Conservation (phyloP, 2,113 vertebrate genomes). For the Gobius niger region DNA sequence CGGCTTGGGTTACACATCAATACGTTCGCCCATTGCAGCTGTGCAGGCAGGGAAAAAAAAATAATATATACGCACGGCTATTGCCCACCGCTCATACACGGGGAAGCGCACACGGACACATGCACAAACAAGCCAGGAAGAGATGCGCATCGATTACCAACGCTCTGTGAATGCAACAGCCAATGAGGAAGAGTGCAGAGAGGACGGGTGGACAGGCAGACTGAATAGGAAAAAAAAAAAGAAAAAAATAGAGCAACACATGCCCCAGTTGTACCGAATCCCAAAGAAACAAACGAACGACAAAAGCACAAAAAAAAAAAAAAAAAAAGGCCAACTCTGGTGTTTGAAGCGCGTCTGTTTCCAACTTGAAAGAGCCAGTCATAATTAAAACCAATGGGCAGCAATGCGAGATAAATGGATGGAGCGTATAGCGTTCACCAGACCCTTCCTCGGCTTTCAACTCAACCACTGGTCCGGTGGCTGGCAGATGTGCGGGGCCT, state of each 20-base stretch:
- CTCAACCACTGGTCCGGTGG: conserved; percentile 90
- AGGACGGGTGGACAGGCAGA: conserved; percentile 18
- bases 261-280: conserved; percentile 23
- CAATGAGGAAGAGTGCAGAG: conserved; percentile 14
- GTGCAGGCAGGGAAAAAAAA: conserved; percentile 80
- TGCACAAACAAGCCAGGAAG: conserved; percentile 28
- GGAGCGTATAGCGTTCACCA: conserved; percentile 37
- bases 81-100: conserved; percentile 76
- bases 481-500: conserved; percentile 91
- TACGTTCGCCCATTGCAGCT: conserved; percentile 95
- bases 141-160: conserved; percentile 74
- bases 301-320: background rate
- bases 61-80: conserved; percentile 46
- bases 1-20: conserved; percentile 96
- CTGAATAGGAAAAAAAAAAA: background rate
- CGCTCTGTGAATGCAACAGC: conserved; percentile 53
- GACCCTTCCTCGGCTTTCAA: conserved; percentile 61
- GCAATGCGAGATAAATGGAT: conserved; percentile 90
- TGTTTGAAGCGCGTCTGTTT: conserved; percentile 86
- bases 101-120: conserved; percentile 23
- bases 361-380: conserved; percentile 86
- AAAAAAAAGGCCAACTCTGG: conserved; percentile 85
- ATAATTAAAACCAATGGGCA: conserved; percentile 98
- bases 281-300: conserved; percentile 73
- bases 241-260: conserved; percentile 8